Base-by-base conservation (phyloP, 2,797 vertebrate genomes). In the Tiaroga cobitis region DNA sequence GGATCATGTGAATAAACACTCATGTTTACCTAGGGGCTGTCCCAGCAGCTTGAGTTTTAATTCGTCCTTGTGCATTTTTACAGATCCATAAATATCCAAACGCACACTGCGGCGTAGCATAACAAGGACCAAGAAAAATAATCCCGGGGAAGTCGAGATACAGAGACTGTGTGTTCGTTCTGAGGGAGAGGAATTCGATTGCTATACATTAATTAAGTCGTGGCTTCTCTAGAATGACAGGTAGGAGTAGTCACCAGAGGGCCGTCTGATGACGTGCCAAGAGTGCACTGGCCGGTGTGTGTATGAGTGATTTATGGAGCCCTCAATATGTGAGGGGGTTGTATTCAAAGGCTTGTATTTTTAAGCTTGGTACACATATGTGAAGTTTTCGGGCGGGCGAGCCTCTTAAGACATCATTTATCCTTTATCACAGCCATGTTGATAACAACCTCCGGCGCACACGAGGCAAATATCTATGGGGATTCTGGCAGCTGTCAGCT, bases 141-240 rank as follows among this genome's bases (percentile, higher is more conserved):
- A 91, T 90, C 88, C 87, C 88, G 84, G 92, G 90, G 91, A 92
- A 89, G 91, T 90, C 88, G 78, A 90, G 92, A 93, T 92, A 94
- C 92, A 95, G 88, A 89, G 91, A 86, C 92, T 90, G 92, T 94
- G 94, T 95, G 94, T 94, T 94, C 92, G 90, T 95, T 92, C 92
- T 90, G 91, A 94, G 92, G 92, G 39, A 91, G 93, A 94, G 89
- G 92, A 93, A 69, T 93, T 95, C 92, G 93, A 93, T 95, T 91
- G 93, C 92, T 91, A 85, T 85, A 95, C 94, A 94, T 95, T 95
- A 95, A 95, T 95, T 95, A 95, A 93, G 92, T 91, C 84, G 88
- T 91, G 78, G 91, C 91, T 82, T 89, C 82, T 91, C 92, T 89
- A 92, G 93, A 91, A 92, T 94, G 94, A 94, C 91, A 91, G 94